Evolutionary conservation across 2,888 invertebrate species (phyloP), one percentile per base, ranked within the genome.

Genomic region (Rhaphigaster nebulosa): DNA sequence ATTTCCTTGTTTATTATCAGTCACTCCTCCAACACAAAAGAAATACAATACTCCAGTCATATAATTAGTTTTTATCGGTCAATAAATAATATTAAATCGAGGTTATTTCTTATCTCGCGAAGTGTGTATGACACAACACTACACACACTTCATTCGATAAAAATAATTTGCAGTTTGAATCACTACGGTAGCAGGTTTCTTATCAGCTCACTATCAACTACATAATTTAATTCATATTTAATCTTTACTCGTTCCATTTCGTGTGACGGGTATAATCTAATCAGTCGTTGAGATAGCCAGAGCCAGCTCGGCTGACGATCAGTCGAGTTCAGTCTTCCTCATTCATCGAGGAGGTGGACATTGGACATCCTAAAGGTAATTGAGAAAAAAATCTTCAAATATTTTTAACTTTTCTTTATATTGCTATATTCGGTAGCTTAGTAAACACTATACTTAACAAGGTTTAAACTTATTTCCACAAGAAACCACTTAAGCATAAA

Each of bases 181-280:
- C 34, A 23, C 20, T 8, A 76, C 8, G 8, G 34, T 6, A 76
- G 65, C 29, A 65, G 70, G 23, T 76, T 23, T 10, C 70, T 76
- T 76, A 76, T 76, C 70, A 76, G 34, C 4, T 12, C 13, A n/a
- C 60, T 60, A 65, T 8, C 29, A 34, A n/a, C 2, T 76, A 20
- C 70, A 76, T 26, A 76, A 76, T 76, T 38, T 76, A 76, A 76
- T 76, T 76, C 70, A 20, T 38, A 65, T 76, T 20, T 76, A 76
- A 76, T 76, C 70, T 76, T 38, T 5, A 34, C 20, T 38, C 34
- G 38, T 38, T 38, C 20, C 38, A 76, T 34, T 76, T 34, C 5
- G 38, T 6, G 6, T 65, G 65, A 65, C 29, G 70, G 70, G 13
- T 38, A 20, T 76, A 76, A 76, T 76, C 70, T 76, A 76, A 76